Evolutionary conservation across 2,888 invertebrate genomes (phyloP).

Genomic region (Vanessa cardui): DNA sequence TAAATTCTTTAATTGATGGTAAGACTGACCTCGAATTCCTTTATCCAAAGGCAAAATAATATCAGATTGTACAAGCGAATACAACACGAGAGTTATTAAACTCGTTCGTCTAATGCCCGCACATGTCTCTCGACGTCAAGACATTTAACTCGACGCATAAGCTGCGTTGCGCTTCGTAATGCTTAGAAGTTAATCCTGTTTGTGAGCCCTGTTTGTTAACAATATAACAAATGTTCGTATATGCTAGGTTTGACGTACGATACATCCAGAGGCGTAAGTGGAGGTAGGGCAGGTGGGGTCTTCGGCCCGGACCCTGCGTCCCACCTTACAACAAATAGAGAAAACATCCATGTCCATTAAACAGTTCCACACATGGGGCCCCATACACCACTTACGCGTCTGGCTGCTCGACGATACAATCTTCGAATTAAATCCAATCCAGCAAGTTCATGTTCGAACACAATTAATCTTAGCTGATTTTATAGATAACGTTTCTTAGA

Average conservation of each 20-base stretch:
- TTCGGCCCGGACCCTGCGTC: constrained; percentile 80
- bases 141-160: constrained; percentile 1
- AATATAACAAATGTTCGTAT: constrained; percentile 50
- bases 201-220: constrained; percentile 61
- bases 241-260: constrained; percentile 73
- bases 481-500: constrained; percentile 28
- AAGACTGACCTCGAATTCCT: constrained; percentile 8
- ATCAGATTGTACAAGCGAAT: neutral
- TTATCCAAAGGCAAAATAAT: neutral
- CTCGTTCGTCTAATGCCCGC: neutral
- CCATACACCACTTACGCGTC: constrained; percentile 81
- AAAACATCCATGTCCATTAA: constrained; percentile 76
- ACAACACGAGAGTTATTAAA: neutral
- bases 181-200: constrained; percentile 35
- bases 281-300: constrained; percentile 83
- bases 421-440: constrained; percentile 38
- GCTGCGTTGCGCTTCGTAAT: constrained; percentile 17
- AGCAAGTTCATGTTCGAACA: constrained; percentile 30
- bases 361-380: constrained; percentile 63
- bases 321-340: constrained; percentile 82
- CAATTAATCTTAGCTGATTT: constrained; percentile 35
- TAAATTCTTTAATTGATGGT: neutral
- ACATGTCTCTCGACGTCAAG: neutral
- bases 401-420: constrained; percentile 64
- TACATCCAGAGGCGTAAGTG: constrained; percentile 84